Base-by-base conservation (phyloP, 1,140 invertebrate genomes). In the Cardiocondyla obscurior region DNA sequence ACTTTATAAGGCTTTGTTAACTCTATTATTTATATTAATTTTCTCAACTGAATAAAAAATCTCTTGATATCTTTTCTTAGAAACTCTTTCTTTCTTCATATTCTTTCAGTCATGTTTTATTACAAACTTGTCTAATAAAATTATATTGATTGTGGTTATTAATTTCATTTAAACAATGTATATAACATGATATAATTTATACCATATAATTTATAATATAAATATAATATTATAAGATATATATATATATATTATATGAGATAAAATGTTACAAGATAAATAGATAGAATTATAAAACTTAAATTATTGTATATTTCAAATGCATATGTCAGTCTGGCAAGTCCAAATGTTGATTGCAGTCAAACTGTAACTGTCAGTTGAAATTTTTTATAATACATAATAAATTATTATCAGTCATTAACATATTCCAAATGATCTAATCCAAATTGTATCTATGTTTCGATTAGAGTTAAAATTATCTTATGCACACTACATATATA, bases 181-280 rank as follows among this genome's bases (percentile, higher is more conserved):
- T n/a, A n/a, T n/a, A n/a, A n/a, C n/a, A n/a, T n/a, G n/a, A n/a
- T n/a, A n/a, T n/a, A n/a, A n/a, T n/a, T n/a, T n/a, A n/a, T n/a
- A n/a, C n/a, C n/a, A n/a, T n/a, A n/a, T 1, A 73, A 30, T 72
- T 25, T 0, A 39, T 25, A 8, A 72, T 72, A 72, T 72, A 57
- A 57, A 73, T 57, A 73, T 30, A 3, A 57, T 6, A 0, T 57
- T 62, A 64, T 42, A 65, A 42, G 30, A 64, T 25, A 42, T 4
- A 28, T 64, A 64, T 33, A 16, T 19, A 33, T n/a, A 73, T 30
- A 3, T 44, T 39, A 53, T 49, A 69, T 36, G 6, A 60, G 3
- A 70, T 19, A 30, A 36, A 3, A 57, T 6, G 2, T 57, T 62
- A 64, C 25, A 65, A 42, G 30, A 64, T 25, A 42, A 5, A 28